Conservation (phyloP, 2,113 vertebrate species). For the Eudyptes chrysolophus region DNA sequence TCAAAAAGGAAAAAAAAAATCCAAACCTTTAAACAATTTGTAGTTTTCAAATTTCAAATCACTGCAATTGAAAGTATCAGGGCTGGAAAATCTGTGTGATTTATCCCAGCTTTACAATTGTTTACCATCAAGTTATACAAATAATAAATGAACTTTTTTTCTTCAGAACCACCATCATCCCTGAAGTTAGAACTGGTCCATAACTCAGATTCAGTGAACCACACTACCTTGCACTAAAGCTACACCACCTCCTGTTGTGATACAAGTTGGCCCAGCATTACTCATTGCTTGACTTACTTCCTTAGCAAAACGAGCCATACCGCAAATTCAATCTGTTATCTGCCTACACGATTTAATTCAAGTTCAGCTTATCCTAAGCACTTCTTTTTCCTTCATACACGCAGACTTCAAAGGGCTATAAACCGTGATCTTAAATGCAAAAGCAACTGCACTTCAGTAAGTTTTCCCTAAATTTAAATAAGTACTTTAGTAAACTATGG, state of each 20-base stretch:
- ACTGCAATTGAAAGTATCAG: not conserved
- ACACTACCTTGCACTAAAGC: not conserved
- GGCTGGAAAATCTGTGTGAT: not conserved
- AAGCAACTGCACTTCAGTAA: not conserved
- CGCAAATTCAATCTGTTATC: not conserved
- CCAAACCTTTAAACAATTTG: not conserved
- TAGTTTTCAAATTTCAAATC: slow-evolving; percentile 28
- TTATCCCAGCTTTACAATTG: not conserved
- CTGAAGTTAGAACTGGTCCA: not conserved
- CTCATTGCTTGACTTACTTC: not conserved
- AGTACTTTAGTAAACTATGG: slow-evolving; percentile 10
- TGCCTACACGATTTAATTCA: not conserved
- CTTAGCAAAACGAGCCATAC: not conserved
- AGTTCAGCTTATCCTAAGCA: slow-evolving; percentile 16
- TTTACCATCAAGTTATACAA: not conserved
- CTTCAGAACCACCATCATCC: not conserved
- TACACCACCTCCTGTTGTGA: not conserved
- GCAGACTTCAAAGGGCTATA: slow-evolving; percentile 42
- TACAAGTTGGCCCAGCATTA: not conserved
- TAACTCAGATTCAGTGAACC: not conserved
- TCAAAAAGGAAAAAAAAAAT: not conserved
- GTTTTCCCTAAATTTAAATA: slow-evolving; percentile 12
- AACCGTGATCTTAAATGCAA: slow-evolving; percentile 20
- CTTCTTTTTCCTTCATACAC: slow-evolving; percentile 15
- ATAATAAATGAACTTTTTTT: not conserved